These are phyloP conservation scores for Teleogryllus occipitalis DNA, from an alignment of 1,140 invertebrate genomes.

Conservation along the genomic window DNA sequence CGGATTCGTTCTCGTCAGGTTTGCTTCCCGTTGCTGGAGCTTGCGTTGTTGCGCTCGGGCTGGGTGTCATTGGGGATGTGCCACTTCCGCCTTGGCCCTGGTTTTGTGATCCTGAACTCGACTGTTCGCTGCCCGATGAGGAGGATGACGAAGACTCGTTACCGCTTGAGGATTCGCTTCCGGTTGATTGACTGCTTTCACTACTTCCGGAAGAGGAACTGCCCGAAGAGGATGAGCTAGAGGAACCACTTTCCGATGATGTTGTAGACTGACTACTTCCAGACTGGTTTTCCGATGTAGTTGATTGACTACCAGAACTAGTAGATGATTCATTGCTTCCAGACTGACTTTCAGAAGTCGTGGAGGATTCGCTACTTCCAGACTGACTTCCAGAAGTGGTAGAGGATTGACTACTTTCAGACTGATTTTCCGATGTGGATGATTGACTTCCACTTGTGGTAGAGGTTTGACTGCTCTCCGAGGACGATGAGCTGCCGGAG, in stretches of 20 bases:
- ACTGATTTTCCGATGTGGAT: background rate
- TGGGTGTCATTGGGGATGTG: background rate
- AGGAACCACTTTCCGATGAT: conserved; percentile 20
- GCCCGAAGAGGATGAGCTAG: background rate
- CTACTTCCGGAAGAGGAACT: too few species aligned
- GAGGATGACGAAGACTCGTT: background rate
- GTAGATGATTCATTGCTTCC: conserved; percentile 26
- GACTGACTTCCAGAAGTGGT: conserved; percentile 8
- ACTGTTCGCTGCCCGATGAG: background rate
- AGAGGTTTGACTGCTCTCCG: background rate
- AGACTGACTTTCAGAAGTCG: conserved; percentile 9
- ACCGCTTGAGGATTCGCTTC: too few species aligned
- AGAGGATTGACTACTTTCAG: conserved; percentile 19
- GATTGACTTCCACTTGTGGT: conserved; percentile 1
- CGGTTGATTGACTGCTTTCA: too few species aligned
- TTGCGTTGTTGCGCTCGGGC: background rate
- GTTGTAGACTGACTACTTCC: background rate
- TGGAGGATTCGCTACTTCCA: background rate
- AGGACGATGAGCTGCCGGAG: background rate
- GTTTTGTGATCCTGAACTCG: background rate
- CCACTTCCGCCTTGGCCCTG: background rate
- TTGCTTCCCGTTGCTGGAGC: too few species aligned
- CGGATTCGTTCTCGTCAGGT: too few species aligned
- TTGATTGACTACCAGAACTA: conserved; percentile 12
- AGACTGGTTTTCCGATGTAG: background rate